A percentile compares a stretch with the other conserved stretches of the same genome.
These are phyloP conservation scores for Dicrurus megarhynchus DNA, from an alignment of 2,113 vertebrate species.

Conservation along the genomic window DNA sequence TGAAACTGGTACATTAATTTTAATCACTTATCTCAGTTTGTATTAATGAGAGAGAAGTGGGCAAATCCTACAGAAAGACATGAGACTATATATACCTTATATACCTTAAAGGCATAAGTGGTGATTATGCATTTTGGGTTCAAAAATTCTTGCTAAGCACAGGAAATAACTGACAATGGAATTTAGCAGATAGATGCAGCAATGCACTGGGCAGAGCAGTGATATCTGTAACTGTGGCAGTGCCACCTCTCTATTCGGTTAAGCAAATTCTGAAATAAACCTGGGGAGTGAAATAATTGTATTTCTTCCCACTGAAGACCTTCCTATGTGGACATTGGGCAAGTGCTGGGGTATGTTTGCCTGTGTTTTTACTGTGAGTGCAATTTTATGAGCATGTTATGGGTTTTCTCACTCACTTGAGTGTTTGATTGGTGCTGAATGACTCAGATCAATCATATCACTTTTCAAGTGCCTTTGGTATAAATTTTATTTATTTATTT, in stretches of 20 bases:
- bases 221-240: neutral
- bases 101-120: neutral
- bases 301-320: neutral
- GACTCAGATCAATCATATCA: neutral
- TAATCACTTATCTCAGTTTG: constrained; percentile 42
- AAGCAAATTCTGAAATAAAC: constrained; percentile 15
- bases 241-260: neutral
- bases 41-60: constrained; percentile 40
- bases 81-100: neutral
- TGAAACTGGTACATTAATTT: constrained; percentile 47
- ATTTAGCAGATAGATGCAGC: neutral
- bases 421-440: neutral
- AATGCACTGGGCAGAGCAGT: neutral
- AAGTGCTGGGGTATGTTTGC: neutral
- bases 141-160: neutral
- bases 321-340: fast-evolving
- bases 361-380: neutral
- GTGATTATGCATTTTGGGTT: neutral
- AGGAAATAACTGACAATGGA: neutral
- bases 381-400: neutral
- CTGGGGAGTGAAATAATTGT: neutral
- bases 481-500: neutral
- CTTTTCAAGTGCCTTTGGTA: neutral
- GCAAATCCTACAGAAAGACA: neutral
- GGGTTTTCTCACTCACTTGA: neutral